Percentiles rank a stretch among this genome's conserved stretches.
phyloP scores from a whole-genome alignment of 2,888 invertebrate genomes.

The Temnothorax unifasciatus region DNA sequence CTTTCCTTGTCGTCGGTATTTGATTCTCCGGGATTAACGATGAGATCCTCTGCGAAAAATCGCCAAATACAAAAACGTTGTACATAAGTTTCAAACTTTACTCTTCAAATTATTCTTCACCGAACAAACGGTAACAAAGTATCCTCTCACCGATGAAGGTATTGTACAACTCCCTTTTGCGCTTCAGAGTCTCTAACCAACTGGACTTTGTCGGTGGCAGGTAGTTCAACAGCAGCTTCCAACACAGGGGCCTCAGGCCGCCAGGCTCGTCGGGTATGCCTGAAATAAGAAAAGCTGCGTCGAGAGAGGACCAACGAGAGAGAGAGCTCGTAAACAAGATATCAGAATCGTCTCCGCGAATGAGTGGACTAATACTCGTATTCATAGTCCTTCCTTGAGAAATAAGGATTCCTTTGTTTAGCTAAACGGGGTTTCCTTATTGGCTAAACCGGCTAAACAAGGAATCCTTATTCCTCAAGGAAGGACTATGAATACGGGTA shows the following conservation, averaged over 20 bases:
- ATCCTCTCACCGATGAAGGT: slow-evolving; percentile 91
- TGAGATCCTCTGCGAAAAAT: slow-evolving; percentile 91
- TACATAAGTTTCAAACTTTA: neutral
- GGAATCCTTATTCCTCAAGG: too few relatives aligned
- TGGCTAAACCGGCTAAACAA: too few relatives aligned
- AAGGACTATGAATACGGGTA: too few relatives aligned
- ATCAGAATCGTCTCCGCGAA: neutral
- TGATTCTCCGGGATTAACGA: slow-evolving; percentile 92
- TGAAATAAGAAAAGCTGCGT: slow-evolving; percentile 81
- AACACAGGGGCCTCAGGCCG: slow-evolving; percentile 93
- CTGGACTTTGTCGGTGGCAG: slow-evolving; percentile 90
- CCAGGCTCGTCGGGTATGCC: slow-evolving; percentile 95
- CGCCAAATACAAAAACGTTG: slow-evolving; percentile 26
- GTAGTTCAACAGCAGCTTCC: slow-evolving; percentile 96
- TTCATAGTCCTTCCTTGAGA: too few relatives aligned
- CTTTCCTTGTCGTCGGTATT: slow-evolving; percentile 87
- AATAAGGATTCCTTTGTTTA: too few relatives aligned
- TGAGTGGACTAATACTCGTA: neutral
- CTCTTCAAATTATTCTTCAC: neutral
- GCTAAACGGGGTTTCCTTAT: too few relatives aligned
- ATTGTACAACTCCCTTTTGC: slow-evolving; percentile 93
- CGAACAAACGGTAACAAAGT: neutral
- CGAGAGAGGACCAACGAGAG: neutral
- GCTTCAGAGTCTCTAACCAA: slow-evolving; percentile 90
- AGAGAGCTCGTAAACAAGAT: neutral